Base-by-base conservation (phyloP, 2,113 vertebrate genomes). In the Rhagologus leucostigma region DNA sequence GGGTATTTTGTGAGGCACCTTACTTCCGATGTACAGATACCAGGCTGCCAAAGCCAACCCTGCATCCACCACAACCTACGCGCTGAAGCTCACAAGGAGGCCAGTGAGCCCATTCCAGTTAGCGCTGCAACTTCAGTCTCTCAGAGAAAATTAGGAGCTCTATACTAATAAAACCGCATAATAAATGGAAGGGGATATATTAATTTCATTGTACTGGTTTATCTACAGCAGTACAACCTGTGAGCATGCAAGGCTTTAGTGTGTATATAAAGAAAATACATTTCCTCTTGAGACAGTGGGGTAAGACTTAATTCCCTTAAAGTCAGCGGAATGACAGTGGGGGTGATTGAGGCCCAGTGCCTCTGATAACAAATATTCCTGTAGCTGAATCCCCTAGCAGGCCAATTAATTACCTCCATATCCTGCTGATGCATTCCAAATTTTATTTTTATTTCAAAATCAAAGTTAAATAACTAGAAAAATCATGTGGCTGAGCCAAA, bases 381-480 rank as follows among this genome's bases (percentile, higher is more conserved):
- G 29, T 50, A 41, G 84, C 52, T 62, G 81, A 91, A 96, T 64
- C 33, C 63, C 30, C 55, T 93, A 46, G 69, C 60, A 95, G 46
- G 27, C 24, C 77, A 92, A 91, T 94, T 92, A 95, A 95, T 85
- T 95, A 89, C 55, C 84, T 94, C 53, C 89, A 69, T 82, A 69
- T 75, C 83, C 86, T 29, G 56, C 88, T 95, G 95, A 32, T 50
- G 3, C 4, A 3, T 82, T 93, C 64, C 82, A 84, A 86, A 81
- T 96, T 93, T 95, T 62, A 91, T 85, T 96, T 96, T 94, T 96
- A 92, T 96, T 97, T 95, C 76, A 71, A 95, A 96, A 96, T 82
- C 82, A 96, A 95, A 96, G 90, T 67, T 84, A 94, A 96, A 89
- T 89, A 95, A 79, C 77, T 69, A 89, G 63, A 87, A 95, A 96